These are phyloP conservation scores for Synergus umbraculus DNA, from an alignment of 2,888 invertebrate species.

Conservation along the genomic window DNA sequence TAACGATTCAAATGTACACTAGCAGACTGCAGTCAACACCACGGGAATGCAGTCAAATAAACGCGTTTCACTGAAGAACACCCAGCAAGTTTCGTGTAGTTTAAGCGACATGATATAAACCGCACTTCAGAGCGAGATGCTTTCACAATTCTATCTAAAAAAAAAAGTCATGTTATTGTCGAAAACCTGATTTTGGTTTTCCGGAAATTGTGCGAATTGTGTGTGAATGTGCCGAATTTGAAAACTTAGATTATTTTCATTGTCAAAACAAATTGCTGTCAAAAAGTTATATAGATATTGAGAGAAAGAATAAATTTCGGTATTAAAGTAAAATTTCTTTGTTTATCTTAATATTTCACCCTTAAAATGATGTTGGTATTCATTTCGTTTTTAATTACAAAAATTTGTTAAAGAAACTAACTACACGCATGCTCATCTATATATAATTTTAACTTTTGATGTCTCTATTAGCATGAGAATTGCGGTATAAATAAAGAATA, in stretches of 20 bases:
- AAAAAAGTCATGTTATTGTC: neutral
- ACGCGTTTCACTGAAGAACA: constrained; percentile 33
- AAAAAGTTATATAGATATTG: too few relatives aligned
- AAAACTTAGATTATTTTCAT: too few relatives aligned
- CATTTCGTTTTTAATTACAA: neutral
- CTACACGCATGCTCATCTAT: neutral
- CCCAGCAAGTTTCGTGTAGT: constrained; percentile 25
- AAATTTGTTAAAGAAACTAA: neutral
- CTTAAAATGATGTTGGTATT: neutral
- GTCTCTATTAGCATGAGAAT: neutral
- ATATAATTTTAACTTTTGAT: neutral
- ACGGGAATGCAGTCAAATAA: constrained; percentile 14
- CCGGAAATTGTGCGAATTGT: too few relatives aligned
- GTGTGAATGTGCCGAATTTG: neutral
- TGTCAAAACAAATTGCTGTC: too few relatives aligned
- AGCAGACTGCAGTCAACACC: constrained; percentile 10
- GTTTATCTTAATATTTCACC: too few relatives aligned
- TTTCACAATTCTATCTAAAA: neutral
- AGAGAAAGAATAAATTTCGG: too few relatives aligned
- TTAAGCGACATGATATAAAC: constrained; percentile 3
- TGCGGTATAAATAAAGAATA: constrained; percentile 3
- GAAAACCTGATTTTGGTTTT: too few relatives aligned
- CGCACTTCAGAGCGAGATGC: neutral
- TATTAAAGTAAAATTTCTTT: too few relatives aligned
- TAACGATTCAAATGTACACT: neutral